Evolutionary conservation across 2,797 vertebrate species (phyloP).

Genomic region (Scolopax bukidnonensis): DNA sequence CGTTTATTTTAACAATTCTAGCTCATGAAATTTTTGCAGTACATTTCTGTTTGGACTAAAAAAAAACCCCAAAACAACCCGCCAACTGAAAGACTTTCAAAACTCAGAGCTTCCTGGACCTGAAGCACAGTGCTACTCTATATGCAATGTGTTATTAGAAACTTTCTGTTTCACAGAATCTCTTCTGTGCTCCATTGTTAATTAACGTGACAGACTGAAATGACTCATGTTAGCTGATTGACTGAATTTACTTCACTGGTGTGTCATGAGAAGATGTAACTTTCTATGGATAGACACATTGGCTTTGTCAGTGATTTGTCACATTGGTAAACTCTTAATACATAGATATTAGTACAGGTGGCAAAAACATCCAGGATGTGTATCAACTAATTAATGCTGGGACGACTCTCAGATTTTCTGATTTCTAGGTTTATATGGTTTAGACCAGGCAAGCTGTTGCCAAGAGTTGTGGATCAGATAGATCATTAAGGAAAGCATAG

Average conservation of each 20-base stretch:
- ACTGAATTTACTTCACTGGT: not conserved
- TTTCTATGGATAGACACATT: not conserved
- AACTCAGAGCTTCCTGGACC: not conserved
- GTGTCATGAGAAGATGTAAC: not conserved
- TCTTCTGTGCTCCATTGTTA: not conserved
- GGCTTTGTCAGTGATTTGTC: slow-evolving; percentile 4
- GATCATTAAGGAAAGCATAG: not conserved
- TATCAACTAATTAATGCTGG: not conserved
- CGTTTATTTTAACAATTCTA: not conserved
- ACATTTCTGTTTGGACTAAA: not conserved
- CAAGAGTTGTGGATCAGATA: not conserved
- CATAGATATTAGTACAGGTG: not conserved
- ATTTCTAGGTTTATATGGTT: not conserved
- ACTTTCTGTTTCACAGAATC: not conserved
- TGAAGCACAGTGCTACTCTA: not conserved
- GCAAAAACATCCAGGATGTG: not conserved
- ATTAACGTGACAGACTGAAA: not conserved
- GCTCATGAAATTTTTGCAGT: not conserved
- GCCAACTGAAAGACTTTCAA: not conserved
- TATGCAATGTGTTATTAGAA: not conserved
- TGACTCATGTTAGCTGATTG: not conserved
- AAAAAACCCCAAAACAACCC: not conserved
- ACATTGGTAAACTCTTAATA: not conserved
- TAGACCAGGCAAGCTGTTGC: not conserved
- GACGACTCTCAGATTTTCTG: not conserved